Evolutionary conservation across 2,113 vertebrate genomes (phyloP).

Genomic region (Erythrocebus patas): DNA sequence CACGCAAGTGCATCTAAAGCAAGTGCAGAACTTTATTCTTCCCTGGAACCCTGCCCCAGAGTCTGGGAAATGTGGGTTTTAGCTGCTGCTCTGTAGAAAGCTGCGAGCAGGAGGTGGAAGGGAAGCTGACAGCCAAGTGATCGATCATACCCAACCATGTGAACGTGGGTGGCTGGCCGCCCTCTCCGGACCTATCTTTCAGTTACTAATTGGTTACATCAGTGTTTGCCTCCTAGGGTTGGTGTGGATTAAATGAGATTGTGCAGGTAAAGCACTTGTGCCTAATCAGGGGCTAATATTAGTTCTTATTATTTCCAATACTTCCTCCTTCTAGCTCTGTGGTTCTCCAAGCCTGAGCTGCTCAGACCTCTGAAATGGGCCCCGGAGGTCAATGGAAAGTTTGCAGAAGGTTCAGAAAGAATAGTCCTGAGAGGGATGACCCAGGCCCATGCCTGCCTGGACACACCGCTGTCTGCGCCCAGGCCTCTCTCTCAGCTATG

Average conservation of each 20-base stretch:
- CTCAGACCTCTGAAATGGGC: not conserved
- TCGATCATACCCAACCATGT: not conserved
- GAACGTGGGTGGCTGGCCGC: rapidly evolving
- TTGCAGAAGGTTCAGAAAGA: not conserved
- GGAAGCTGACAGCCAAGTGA: not conserved
- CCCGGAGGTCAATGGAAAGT: not conserved
- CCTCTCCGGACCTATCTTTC: not conserved
- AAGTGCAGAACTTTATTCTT: not conserved
- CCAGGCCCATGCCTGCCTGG: not conserved
- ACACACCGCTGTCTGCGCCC: not conserved
- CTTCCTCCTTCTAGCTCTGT: not conserved
- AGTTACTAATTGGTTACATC: not conserved
- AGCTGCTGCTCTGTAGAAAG: not conserved
- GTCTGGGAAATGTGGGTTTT: not conserved
- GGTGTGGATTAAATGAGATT: not conserved
- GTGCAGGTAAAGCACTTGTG: not conserved
- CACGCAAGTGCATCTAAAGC: not conserved
- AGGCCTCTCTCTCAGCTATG: rapidly evolving
- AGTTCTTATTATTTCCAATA: not conserved
- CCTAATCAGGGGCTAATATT: not conserved
- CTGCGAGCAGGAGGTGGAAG: not conserved
- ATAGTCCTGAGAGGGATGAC: not conserved
- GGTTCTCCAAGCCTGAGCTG: not conserved
- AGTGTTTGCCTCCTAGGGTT: not conserved
- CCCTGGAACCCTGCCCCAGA: not conserved